These are phyloP conservation scores for Mixornis gularis DNA, from an alignment of 2,113 vertebrate genomes.

Conservation along the genomic window DNA sequence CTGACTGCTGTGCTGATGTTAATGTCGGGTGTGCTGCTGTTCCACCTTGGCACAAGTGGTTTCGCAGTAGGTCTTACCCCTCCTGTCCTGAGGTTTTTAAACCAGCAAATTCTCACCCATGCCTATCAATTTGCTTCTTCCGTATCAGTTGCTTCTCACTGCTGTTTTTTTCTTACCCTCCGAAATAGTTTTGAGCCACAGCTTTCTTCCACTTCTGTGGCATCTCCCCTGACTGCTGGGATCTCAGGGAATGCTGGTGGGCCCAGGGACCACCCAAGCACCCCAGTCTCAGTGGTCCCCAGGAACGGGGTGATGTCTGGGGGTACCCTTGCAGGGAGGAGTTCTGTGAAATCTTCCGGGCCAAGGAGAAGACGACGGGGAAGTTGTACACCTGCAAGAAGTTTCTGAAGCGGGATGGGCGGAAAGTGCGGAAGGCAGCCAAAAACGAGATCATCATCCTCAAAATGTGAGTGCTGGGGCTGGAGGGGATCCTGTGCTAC, in stretches of 20 bases:
- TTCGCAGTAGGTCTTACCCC: accelerated
- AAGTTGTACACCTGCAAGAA: conserved; percentile 97
- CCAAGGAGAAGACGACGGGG: conserved; percentile 91
- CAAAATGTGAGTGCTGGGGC: conserved; percentile 84
- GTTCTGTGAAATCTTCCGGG: conserved; percentile 97
- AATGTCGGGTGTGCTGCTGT: background rate
- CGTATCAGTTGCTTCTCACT: background rate
- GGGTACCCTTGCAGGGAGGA: conserved; percentile 81
- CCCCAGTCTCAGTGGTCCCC: background rate
- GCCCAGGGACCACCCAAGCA: background rate
- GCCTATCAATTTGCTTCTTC: background rate
- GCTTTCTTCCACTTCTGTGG: background rate
- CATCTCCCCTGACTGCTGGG: background rate
- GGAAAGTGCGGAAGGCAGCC: conserved; percentile 94
- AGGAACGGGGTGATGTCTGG: background rate
- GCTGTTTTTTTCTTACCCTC: background rate
- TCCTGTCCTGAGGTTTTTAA: background rate
- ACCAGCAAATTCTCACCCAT: background rate
- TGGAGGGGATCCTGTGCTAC: accelerated
- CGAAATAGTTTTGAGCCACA: background rate
- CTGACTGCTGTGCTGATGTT: accelerated
- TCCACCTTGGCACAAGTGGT: accelerated
- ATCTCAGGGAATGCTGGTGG: background rate
- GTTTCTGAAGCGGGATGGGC: conserved; percentile 94
- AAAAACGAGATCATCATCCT: conserved; percentile 98